Evolutionary conservation across 2,888 invertebrate genomes (phyloP).

Genomic region (Orgyia antiqua): DNA sequence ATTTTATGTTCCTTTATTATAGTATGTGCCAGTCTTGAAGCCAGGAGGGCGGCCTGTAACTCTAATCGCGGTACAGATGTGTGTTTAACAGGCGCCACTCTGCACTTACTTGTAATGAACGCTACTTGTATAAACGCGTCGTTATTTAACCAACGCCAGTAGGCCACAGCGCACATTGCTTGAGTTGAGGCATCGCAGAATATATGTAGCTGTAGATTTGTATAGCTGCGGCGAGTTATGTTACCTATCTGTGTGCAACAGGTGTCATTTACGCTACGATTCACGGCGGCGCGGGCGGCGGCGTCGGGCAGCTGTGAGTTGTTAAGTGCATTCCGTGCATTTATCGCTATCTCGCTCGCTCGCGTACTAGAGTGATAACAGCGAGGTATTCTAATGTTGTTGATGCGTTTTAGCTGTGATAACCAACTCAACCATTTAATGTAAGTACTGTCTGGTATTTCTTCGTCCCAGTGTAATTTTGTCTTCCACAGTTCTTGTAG

Average conservation of each 20-base stretch:
- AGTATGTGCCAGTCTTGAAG: not conserved
- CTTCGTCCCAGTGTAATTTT: conserved; percentile 17
- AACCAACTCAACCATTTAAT: too few species aligned
- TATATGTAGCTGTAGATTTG: too few species aligned
- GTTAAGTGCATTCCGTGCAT: too few species aligned
- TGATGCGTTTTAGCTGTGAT: too few species aligned
- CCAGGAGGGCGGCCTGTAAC: not conserved
- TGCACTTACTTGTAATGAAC: not conserved
- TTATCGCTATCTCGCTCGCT: too few species aligned
- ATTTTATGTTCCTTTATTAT: conserved; percentile 1
- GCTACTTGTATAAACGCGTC: not conserved
- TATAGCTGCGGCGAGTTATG: conserved; percentile 5
- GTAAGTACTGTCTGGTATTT: not conserved
- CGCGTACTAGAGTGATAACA: too few species aligned
- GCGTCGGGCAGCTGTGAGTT: too few species aligned
- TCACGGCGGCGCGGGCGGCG: too few species aligned
- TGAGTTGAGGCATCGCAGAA: conserved; percentile 8
- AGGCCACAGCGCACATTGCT: conserved; percentile 9
- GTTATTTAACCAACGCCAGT: conserved; percentile 7
- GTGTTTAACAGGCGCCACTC: not conserved
- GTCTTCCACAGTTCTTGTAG: conserved; percentile 17
- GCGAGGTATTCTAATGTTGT: too few species aligned
- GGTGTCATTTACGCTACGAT: too few species aligned
- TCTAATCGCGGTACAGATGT: not conserved
- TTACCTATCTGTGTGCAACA: too few species aligned